Evolutionary conservation across 2,888 invertebrate species (phyloP).

Genomic region (Brenthis hecate): DNA sequence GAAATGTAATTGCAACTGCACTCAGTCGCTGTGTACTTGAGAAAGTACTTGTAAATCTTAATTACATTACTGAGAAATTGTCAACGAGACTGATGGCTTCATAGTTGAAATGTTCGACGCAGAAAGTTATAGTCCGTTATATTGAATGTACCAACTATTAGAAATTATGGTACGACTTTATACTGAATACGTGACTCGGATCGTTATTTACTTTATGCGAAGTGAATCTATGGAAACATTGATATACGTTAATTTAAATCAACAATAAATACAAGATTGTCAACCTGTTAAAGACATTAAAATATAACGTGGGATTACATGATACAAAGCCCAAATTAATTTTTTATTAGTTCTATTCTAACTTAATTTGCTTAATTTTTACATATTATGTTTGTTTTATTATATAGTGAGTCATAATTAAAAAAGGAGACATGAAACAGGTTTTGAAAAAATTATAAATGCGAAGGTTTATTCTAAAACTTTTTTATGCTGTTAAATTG

Average conservation of each 20-base stretch:
- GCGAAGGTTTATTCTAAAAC: too few species aligned
- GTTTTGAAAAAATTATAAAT: too few species aligned
- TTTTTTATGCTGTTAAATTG: too few species aligned
- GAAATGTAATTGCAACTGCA: constrained; percentile 49
- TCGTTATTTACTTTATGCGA: neutral
- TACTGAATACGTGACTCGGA: constrained; percentile 5
- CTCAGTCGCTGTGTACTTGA: constrained; percentile 54
- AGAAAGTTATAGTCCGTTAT: constrained; percentile 14
- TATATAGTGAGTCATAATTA: too few species aligned
- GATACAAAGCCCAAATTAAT: too few species aligned
- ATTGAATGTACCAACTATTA: neutral
- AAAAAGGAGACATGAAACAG: too few species aligned
- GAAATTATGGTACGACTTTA: constrained; percentile 6
- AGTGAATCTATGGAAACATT: neutral
- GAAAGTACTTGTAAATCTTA: constrained; percentile 43
- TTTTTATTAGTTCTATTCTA: too few species aligned
- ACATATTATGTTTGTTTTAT: too few species aligned
- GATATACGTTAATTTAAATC: neutral
- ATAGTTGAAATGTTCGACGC: constrained; percentile 25
- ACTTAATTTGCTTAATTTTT: too few species aligned
- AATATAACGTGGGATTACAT: too few species aligned
- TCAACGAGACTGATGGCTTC: constrained; percentile 27
- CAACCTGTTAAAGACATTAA: neutral
- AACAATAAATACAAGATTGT: neutral
- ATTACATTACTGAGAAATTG: constrained; percentile 40